Percentiles rank a stretch among this genome's conserved stretches.
Evolutionary conservation across 2,797 vertebrate species (phyloP).

Genomic region (Nannoperca australis): DNA sequence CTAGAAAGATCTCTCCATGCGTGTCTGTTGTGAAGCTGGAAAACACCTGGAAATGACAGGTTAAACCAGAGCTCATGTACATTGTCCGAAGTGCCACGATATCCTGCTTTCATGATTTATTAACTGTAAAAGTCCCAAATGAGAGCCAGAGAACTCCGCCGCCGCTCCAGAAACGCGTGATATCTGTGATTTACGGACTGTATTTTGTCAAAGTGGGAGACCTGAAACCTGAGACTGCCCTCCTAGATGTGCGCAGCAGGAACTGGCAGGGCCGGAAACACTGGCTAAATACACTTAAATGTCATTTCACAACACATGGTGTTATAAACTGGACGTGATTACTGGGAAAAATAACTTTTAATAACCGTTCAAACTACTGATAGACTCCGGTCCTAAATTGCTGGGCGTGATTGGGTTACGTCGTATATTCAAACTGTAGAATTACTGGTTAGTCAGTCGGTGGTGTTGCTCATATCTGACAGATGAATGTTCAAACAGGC

Average conservation of each 20-base stretch:
- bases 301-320: neutral
- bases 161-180: slow-evolving; percentile 43
- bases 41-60: slow-evolving; percentile 70
- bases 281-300: slow-evolving; percentile 10
- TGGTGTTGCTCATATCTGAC: slow-evolving; percentile 33
- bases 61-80: slow-evolving; percentile 36
- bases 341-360: neutral
- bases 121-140: slow-evolving; percentile 42
- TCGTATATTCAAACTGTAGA: slow-evolving; percentile 37
- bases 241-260: slow-evolving; percentile 28
- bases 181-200: slow-evolving; percentile 62
- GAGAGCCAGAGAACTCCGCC: slow-evolving; percentile 33
- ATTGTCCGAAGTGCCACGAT: slow-evolving; percentile 43
- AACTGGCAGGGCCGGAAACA: slow-evolving; percentile 11
- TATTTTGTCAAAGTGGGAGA: slow-evolving; percentile 54
- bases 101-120: slow-evolving; percentile 51
- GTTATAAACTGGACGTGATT: slow-evolving; percentile 1
- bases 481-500: slow-evolving; percentile 53
- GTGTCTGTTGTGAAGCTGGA: slow-evolving; percentile 29
- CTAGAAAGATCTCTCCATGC: neutral
- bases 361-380: slow-evolving; percentile 21
- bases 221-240: slow-evolving; percentile 56
- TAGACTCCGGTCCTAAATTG: slow-evolving; percentile 58
- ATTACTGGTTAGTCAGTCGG: slow-evolving; percentile 48
- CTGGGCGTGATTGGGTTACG: slow-evolving; percentile 51